Evolutionary conservation across 2,113 vertebrate genomes (phyloP).

Genomic region (Labeo rohita): DNA sequence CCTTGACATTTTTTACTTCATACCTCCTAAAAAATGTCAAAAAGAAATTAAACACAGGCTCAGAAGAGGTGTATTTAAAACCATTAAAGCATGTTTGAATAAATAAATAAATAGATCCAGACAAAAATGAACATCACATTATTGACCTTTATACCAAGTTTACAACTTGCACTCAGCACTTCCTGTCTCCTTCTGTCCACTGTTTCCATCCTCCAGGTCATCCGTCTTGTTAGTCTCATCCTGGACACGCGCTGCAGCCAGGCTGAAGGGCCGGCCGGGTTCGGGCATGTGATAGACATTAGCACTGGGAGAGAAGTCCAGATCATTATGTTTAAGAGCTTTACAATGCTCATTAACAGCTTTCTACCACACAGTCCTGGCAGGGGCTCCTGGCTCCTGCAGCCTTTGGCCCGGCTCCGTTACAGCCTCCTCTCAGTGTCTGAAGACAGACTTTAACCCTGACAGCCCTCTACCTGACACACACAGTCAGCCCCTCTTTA

Average conservation of each 20-base stretch:
- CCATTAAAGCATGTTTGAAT: neutral
- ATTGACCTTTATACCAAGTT: constrained; percentile 20
- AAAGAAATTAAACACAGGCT: neutral
- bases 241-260: constrained; percentile 51
- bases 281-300: constrained; percentile 71
- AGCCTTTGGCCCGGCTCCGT: constrained; percentile 66
- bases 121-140: neutral
- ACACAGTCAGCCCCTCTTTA: neutral
- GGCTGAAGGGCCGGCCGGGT: constrained; percentile 50
- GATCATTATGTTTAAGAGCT: constrained; percentile 79
- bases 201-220: constrained; percentile 36
- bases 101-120: neutral
- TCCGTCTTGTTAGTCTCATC: constrained; percentile 49
- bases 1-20: neutral
- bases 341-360: constrained; percentile 85
- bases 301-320: constrained; percentile 75
- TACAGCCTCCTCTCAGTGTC: constrained; percentile 55
- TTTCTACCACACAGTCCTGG: constrained; percentile 76
- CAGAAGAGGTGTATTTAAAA: neutral
- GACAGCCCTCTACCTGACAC: constrained; percentile 43
- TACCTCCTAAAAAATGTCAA: neutral
- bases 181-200: neutral
- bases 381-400: constrained; percentile 63
- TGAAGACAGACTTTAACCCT: constrained; percentile 47
- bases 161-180: neutral